Evolutionary conservation across 2,113 vertebrate genomes (phyloP).

Genomic region (Nannobrachium achirus): DNA sequence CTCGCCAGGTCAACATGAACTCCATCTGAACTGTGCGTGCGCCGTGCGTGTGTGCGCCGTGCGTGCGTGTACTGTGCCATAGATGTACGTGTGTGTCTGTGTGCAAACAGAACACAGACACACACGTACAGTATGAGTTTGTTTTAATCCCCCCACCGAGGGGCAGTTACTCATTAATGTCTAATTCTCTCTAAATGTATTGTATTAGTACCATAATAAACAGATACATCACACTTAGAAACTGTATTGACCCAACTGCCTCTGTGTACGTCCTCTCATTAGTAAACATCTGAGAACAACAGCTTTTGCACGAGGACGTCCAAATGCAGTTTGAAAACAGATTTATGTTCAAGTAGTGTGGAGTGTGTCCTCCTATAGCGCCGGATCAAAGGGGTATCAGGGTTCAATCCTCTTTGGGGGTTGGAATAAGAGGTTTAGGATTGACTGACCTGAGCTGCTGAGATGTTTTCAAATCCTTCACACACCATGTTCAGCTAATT

Average conservation of each 20-base stretch:
- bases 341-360: slow-evolving; percentile 4
- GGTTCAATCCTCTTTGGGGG: slow-evolving; percentile 73
- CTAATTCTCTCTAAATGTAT: slow-evolving; percentile 32
- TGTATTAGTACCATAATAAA: slow-evolving; percentile 5
- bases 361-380: slow-evolving; percentile 3
- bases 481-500: slow-evolving; percentile 34
- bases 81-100: slow-evolving; percentile 22
- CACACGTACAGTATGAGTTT: slow-evolving; percentile 8
- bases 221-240: slow-evolving; percentile 6
- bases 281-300: slow-evolving; percentile 11
- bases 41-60: not conserved
- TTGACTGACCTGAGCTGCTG: slow-evolving; percentile 57
- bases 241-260: not conserved
- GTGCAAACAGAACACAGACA: slow-evolving; percentile 6
- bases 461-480: slow-evolving; percentile 18
- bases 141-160: slow-evolving; percentile 20
- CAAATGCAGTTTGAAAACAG: slow-evolving; percentile 4
- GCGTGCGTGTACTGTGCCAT: not conserved
- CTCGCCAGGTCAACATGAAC: slow-evolving; percentile 43
- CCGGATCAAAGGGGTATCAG: slow-evolving; percentile 62
- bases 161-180: slow-evolving; percentile 7
- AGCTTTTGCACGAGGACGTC: not conserved
- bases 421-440: slow-evolving; percentile 81
- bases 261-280: not conserved
- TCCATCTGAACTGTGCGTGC: slow-evolving; percentile 50